Evolutionary conservation across 2,888 invertebrate species (phyloP).

Genomic region (Diploptera punctata): DNA sequence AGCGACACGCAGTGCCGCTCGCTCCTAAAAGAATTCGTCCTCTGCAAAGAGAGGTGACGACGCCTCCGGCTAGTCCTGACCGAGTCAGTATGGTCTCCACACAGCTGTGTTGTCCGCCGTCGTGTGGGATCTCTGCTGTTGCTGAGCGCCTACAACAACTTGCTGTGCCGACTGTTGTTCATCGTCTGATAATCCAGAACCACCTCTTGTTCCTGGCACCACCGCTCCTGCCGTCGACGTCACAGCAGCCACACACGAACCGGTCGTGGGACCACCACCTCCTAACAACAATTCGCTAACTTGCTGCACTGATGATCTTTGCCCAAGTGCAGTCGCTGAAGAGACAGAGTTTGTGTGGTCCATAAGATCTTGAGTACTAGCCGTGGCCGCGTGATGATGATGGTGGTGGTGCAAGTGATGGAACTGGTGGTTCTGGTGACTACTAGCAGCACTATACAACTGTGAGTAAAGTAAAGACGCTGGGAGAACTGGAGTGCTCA

Average conservation of each 20-base stretch:
- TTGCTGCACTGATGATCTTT: constrained; percentile 28
- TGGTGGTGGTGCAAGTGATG: constrained; percentile 41
- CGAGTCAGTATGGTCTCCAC: constrained; percentile 41
- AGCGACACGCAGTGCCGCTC: background rate
- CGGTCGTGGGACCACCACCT: constrained; percentile 26
- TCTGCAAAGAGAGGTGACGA: background rate
- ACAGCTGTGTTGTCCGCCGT: constrained; percentile 40
- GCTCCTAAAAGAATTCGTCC: background rate
- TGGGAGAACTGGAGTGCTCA: constrained; percentile 70
- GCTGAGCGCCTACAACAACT: constrained; percentile 21
- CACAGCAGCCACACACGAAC: constrained; percentile 36
- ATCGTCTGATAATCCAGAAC: constrained; percentile 37
- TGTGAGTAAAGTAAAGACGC: constrained; percentile 85
- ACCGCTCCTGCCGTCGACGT: constrained; percentile 31
- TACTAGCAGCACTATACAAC: constrained; percentile 75
- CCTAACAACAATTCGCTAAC: constrained; percentile 39
- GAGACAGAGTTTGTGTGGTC: constrained; percentile 36
- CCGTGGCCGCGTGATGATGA: constrained; percentile 34
- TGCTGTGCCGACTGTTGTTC: constrained; percentile 38
- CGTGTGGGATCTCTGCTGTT: constrained; percentile 37
- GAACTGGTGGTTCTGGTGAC: constrained; percentile 44
- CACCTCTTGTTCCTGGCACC: constrained; percentile 26
- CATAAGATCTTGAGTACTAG: constrained; percentile 39
- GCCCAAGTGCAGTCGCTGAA: background rate
- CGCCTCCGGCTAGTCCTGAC: background rate